Percentiles rank a stretch among this genome's conserved stretches.
Conservation (phyloP, 2,797 vertebrate species). For the Luscinia luscinia region DNA sequence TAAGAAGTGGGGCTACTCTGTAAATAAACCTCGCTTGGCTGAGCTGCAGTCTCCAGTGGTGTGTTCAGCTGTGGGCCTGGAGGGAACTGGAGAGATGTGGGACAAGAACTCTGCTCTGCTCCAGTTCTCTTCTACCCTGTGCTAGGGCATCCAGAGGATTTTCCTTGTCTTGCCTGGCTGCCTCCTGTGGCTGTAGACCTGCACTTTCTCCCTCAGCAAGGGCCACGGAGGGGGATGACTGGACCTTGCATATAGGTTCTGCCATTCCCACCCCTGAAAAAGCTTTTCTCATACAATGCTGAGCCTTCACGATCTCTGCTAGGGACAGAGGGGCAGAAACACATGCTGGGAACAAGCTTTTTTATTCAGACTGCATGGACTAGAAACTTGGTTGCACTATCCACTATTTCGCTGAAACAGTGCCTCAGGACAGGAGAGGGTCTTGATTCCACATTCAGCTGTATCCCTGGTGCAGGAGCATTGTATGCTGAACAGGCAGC, state of each 20-base stretch:
- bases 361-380: neutral
- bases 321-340: neutral
- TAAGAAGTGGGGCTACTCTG: neutral
- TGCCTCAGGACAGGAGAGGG: neutral
- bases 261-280: too few species aligned
- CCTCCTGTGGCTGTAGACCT: neutral
- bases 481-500: accelerated
- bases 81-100: neutral
- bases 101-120: neutral
- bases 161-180: neutral
- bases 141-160: neutral
- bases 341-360: neutral
- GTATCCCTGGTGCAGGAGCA: neutral
- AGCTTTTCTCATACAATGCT: neutral
- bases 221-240: accelerated
- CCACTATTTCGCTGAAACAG: neutral
- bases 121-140: neutral
- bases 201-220: accelerated
- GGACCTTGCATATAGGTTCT: neutral
- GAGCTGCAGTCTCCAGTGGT: neutral
- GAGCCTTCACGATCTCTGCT: neutral
- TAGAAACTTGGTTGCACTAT: neutral
- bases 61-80: neutral
- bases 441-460: neutral
- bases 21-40: neutral